phyloP scores from a whole-genome alignment of 37 sponge, comb jelly and placozoan genomes.

The Mnemiopsis leidyi region DNA sequence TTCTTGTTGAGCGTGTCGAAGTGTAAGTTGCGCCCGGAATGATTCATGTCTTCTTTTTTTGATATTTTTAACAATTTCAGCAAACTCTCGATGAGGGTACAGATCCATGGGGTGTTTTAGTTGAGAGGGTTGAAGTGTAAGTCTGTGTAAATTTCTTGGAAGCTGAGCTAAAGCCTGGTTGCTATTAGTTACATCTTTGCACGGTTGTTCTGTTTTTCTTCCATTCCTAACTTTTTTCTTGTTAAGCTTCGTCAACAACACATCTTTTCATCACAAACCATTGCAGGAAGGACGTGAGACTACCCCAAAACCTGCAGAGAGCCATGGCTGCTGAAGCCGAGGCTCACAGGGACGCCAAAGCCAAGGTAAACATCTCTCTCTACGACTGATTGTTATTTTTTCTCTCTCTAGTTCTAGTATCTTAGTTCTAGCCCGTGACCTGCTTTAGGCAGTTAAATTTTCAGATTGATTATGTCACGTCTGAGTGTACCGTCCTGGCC shows the following conservation, averaged over 20 bases:
- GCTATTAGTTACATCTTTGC: no score
- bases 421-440: neutral
- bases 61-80: conserved; percentile 63
- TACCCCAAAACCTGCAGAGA: conserved; percentile 85
- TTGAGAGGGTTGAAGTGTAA: conserved; percentile 89
- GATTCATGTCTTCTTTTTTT: neutral
- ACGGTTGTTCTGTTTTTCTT: no score
- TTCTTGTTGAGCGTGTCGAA: conserved; percentile 89
- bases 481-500: no score
- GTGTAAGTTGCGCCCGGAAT: conserved; percentile 40
- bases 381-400: neutral
- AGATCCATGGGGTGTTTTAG: conserved; percentile 95
- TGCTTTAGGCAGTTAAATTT: neutral
- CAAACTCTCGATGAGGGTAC: conserved; percentile 82
- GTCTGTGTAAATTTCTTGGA: no score
- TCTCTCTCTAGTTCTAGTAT: no score
- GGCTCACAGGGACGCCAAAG: conserved; percentile 90
- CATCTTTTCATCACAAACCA: no score
- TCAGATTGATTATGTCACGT: neutral
- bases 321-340: conserved; percentile 99
- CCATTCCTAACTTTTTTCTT: no score
- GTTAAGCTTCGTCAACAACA: no score
- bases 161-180: no score
- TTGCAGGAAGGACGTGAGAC: conserved; percentile 91
- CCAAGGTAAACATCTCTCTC: conserved; percentile 73